Evolutionary conservation across 2,113 vertebrate genomes (phyloP).

Genomic region (Ageneiosus marmoratus): DNA sequence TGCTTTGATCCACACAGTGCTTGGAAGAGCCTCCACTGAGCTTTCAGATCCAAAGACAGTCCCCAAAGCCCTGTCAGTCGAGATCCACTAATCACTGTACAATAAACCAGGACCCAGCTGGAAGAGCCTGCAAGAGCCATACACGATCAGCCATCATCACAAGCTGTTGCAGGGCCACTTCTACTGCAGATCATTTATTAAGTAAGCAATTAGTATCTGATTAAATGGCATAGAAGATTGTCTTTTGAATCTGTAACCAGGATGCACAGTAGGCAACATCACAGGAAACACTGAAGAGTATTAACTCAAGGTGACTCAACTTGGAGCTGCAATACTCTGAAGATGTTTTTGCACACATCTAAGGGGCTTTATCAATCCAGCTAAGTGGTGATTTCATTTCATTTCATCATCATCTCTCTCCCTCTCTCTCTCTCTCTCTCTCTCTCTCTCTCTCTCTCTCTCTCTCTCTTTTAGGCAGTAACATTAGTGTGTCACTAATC

Average conservation of each 20-base stretch:
- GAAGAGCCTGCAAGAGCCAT: background rate
- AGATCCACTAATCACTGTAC: conserved; percentile 10
- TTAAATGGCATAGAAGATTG: background rate
- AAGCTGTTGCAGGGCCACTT: background rate
- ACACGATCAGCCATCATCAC: background rate
- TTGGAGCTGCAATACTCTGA: background rate
- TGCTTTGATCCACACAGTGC: conserved; percentile 62
- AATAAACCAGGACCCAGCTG: background rate
- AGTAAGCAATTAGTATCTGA: background rate
- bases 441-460: background rate
- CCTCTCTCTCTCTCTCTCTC: background rate
- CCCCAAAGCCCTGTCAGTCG: conserved; percentile 42
- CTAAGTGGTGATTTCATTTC: background rate
- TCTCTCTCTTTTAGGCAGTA: conserved; percentile 80
- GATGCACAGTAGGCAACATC: background rate
- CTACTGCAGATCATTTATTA: background rate
- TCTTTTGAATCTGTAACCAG: background rate
- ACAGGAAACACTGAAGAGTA: background rate
- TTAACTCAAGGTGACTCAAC: background rate
- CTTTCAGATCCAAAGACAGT: conserved; percentile 58
- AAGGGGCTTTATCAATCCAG: background rate
- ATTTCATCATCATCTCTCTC: too few relatives aligned
- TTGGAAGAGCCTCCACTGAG: conserved; percentile 51
- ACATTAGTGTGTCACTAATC: conserved; percentile 85
- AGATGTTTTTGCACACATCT: background rate